Evolutionary conservation across 2,113 vertebrate species (phyloP), one percentile per base, ranked within the genome.

Genomic region (Nerophis ophidion): DNA sequence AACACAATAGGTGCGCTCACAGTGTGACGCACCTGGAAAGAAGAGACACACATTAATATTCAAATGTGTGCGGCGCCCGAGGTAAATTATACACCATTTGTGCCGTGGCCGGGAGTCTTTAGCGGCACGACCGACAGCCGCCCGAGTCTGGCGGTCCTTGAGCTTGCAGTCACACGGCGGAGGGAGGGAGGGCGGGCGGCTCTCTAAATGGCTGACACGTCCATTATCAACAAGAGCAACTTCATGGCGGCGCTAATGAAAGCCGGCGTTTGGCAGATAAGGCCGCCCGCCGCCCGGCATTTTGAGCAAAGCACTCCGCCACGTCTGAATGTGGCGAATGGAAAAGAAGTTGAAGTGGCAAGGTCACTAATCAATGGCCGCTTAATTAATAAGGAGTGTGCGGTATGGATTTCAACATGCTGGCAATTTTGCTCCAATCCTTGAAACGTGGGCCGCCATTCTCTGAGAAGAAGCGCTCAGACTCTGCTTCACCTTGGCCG

Each of bases 321-420:
- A 65, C 54, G 61, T 54, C 64, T 65, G 57, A 74, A 75, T 60
- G 74, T 73, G 74, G 68, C 73, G 76, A 80, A 72, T 75, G 76
- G 59, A 84, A 85, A n/a, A 75, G 76, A 82, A 74, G 70, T 83
- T 84, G 76, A 81, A 83, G 81, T 79, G 75, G 64, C 74, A 61
- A 82, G 83, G 82, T 76, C 76, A 76, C 66, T 61, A 61, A 89
- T 89, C 89, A 86, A 89, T 90, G 73, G 68, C 71, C 87, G 85
- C 86, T 87, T 88, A 87, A 89, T 89, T 87, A 89, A 89, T 86
- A 83, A 87, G 80, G 81, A 86, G 83, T 79, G 83, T 74, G 75
- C 75, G 76, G 71, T 83, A 87, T 90, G 74, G 87, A 87, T 89
- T 87, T 85, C 79, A 66, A 68, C 87, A 84, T 70, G 80, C 57